Evolutionary conservation across 2,113 vertebrate species (phyloP), one percentile per base, ranked within the genome.

Genomic region (Sinocyclocheilus anophthalmus): DNA sequence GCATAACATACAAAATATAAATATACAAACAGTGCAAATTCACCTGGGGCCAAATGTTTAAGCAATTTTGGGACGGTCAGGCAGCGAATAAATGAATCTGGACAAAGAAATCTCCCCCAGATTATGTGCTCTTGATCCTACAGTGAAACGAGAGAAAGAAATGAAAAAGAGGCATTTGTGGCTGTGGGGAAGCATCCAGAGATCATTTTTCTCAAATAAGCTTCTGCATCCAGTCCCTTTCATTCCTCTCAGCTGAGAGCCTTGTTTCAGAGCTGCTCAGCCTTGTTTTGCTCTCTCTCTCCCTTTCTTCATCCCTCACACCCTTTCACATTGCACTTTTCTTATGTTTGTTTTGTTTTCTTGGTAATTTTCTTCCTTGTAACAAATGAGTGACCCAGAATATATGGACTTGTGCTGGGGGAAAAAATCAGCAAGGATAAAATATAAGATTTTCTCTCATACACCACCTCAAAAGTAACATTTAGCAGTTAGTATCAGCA

Each of bases 231-330:
- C 84, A 92, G 92, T 93, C 89, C 88, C 94, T 95, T 95, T 95
- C 94, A 95, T 94, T 93, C 93, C 90, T 92, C 92, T 93, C 93
- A 93, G 93, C 92, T 94, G 93, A 95, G 94, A 94, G 92, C 91
- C 91, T 94, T 94, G 93, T 94, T 95, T 91, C 90, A 76, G 92
- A 93, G 92, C 93, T 89, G 93, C 89, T 91, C 91, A 91, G 92
- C 92, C 89, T 90, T 93, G 90, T 91, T 90, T 91, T 92, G 86
- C 89, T 81, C 89, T 87, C 69, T 87, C 69, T 69, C 57, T 53
- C 24, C 4, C 76, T 73, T 69, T 87, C 85, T 86, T 42, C 39
- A 75, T 77, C 57, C 33, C 76, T 86, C 85, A 57, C 69, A 45
- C 78, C 24, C 24, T 63, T 73, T 81, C 67, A 75, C 69, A 72